Base-by-base conservation (phyloP, 2,888 invertebrate genomes). In the Pammene aurita region DNA sequence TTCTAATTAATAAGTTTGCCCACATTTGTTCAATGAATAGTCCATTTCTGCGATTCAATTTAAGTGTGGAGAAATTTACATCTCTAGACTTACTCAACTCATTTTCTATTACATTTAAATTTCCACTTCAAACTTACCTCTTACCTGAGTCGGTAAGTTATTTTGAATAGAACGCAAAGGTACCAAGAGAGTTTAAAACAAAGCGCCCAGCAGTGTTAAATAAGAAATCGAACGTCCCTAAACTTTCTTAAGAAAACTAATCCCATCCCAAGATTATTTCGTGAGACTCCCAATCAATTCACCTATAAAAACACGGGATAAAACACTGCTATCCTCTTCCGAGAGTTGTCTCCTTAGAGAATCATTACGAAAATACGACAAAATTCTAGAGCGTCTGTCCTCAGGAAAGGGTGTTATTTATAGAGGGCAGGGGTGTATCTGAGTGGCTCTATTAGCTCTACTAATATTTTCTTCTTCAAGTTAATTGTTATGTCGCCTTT, bases 401-500 rank as follows among this genome's bases (percentile, higher is more conserved):
- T 81, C 77, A 75, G 76, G 80, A 86, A 90, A 85, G 89, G 90
- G 88, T 87, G 86, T 88, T 90, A 88, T 92, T 91, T 90, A 90
- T 89, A 77, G 82, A 83, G 85, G 87, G 80, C 84, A 85, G 80
- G 85, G 87, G 87, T 87, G 87, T 89, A 89, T 89, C 87, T 85
- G 83, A 88, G 87, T 84, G 85, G 85, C 81, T 88, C 86, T 92
- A 90, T 92, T 89, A 90, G 84, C 88, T 87, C 84, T 81, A 89
- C 89, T 90, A 89, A 90, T 92, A 92, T 90, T 90, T 90, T 91
- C 88, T 89, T 89, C 88, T 86, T 83, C 83, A 78, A 88, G 85
- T 89, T 92, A 92, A 91, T 92, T 92, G 91, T 92, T 90, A 91
- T 88, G 89, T 89, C 88, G 86, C 84, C 86, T 91, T 86, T 87